Evolutionary conservation across 2,113 vertebrate genomes (phyloP).

Genomic region (Camelus bactrianus): DNA sequence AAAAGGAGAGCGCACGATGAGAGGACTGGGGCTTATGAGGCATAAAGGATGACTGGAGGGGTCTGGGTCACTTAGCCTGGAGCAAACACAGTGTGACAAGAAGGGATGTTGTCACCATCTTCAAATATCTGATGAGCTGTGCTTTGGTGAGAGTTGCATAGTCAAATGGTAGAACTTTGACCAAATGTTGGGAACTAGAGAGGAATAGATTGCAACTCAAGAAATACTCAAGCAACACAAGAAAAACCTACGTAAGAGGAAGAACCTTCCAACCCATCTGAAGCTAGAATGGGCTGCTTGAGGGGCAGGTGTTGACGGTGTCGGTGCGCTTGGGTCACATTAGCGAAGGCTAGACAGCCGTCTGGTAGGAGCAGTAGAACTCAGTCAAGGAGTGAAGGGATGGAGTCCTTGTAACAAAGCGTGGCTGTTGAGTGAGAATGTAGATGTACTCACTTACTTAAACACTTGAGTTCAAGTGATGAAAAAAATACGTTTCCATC

Average conservation of each 20-base stretch:
- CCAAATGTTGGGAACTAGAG: neutral
- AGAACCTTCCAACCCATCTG: neutral
- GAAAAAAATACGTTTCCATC: neutral
- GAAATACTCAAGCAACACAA: neutral
- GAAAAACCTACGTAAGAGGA: neutral
- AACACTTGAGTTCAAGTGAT: neutral
- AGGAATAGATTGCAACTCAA: neutral
- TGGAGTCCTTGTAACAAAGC: neutral
- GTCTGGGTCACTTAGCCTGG: neutral
- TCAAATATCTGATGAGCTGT: neutral
- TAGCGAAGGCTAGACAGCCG: neutral
- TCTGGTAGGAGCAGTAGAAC: neutral
- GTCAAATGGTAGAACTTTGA: neutral
- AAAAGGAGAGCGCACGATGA: neutral
- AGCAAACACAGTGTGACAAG: neutral
- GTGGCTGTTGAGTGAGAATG: neutral
- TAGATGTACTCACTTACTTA: neutral
- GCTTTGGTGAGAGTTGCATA: neutral
- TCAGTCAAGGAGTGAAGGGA: neutral
- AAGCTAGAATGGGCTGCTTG: neutral
- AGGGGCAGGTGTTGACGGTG: neutral
- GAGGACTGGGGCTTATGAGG: neutral
- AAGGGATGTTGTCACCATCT: neutral
- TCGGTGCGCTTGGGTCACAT: neutral
- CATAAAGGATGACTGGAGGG: fast-evolving